phyloP scores from a whole-genome alignment of 92 coral and sea anemone genomes.

The Porites divaricata region DNA sequence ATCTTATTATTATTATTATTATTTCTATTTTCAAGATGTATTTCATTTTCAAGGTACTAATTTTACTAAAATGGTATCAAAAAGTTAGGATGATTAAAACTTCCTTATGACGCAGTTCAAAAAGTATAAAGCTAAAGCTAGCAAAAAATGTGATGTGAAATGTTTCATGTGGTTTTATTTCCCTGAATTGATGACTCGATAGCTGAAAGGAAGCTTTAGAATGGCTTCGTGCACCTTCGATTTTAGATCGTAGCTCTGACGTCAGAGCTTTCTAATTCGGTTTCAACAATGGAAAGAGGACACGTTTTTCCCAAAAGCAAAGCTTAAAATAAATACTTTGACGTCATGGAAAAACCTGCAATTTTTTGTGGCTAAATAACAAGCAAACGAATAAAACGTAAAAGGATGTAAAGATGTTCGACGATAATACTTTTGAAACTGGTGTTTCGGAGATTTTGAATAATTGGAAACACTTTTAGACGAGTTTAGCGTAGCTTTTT shows the following conservation, averaged over 20 bases:
- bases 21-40: no score
- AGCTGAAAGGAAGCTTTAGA: neutral
- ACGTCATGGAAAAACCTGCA: constrained; percentile 9
- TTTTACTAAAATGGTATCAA: no score
- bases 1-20: no score
- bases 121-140: no score
- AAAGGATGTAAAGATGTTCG: neutral
- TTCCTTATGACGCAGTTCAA: no score
- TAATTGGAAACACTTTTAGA: neutral
- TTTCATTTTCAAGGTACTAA: no score
- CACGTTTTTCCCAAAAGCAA: neutral
- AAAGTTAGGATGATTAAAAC: no score
- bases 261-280: constrained; percentile 13
- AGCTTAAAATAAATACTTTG: constrained; percentile 18
- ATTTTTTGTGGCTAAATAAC: constrained; percentile 5
- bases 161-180: no score
- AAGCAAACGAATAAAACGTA: constrained; percentile 1
- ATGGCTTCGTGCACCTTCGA: neutral
- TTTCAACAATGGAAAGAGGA: constrained; percentile 8
- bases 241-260: constrained; percentile 1
- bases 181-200: no score
- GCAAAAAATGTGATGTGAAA: no score
- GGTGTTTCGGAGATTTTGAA: neutral
- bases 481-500: no score
- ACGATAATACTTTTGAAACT: neutral